Evolutionary conservation across 2,797 vertebrate genomes (phyloP).

Genomic region (Alauda arvensis): DNA sequence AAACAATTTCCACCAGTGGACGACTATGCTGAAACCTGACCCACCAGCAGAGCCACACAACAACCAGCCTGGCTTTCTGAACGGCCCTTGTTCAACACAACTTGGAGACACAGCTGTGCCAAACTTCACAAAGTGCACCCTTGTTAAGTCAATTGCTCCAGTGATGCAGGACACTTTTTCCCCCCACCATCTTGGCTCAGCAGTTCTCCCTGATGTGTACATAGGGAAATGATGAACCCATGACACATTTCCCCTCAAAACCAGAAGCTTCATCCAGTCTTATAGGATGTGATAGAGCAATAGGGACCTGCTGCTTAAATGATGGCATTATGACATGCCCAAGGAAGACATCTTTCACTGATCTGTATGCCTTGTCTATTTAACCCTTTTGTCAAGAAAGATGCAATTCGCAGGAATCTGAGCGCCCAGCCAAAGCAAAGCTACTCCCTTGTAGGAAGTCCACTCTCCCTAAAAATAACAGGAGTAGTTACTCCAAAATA

Average conservation of each 20-base stretch:
- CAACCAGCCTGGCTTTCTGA: not conserved
- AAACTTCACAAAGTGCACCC: not conserved
- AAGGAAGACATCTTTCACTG: not conserved
- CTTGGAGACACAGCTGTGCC: not conserved
- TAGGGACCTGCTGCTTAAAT: not conserved
- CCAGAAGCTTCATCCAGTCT: not conserved
- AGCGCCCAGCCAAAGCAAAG: not conserved
- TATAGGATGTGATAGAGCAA: not conserved
- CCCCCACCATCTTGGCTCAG: not conserved
- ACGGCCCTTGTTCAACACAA: accelerated
- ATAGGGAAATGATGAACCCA: not conserved
- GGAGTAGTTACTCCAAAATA: not conserved
- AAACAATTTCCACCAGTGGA: not conserved
- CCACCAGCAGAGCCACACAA: not conserved
- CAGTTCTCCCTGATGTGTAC: not conserved
- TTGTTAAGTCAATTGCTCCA: not conserved
- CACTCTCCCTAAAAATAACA: not conserved
- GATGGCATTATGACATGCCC: not conserved
- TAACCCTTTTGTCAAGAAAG: not conserved
- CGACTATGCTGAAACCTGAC: not conserved
- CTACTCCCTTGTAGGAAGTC: not conserved
- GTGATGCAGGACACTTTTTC: not conserved
- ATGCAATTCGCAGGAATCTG: not conserved
- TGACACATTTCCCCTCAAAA: not conserved
- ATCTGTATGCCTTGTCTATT: not conserved